Evolutionary conservation across 2,113 vertebrate species (phyloP), one percentile per base, ranked within the genome.

Genomic region (Saccopteryx bilineata): DNA sequence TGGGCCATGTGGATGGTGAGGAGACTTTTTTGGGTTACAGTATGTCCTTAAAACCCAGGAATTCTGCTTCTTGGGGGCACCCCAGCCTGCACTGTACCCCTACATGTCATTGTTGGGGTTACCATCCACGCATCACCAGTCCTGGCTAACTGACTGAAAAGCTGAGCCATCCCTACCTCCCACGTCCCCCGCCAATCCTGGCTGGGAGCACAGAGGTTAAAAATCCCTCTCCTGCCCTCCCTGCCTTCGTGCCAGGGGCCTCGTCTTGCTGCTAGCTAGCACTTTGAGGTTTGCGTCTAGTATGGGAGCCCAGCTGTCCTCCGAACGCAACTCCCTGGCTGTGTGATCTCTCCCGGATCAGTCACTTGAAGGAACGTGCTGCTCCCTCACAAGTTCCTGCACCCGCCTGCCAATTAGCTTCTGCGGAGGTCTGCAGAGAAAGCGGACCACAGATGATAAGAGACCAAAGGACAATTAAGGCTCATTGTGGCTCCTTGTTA

Each of bases 371-470:
- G 2, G 50, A 61, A 4, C 0, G 0, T 7, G 28, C 39, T 0
- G 58, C 78, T 28, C 23, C 74, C 74, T 31, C 0, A 0, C 0
- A 1, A 11, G 48, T 6, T n/a, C 31, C 82, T 0, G 1, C 5
- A 0, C 39, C 50, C 0, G 0, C 79, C 74, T 11, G 83, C 96
- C 94, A 74, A n/a, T 89, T 56, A 93, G 86, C 78, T 5, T 13
- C 21, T 1, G 0, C 1, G 0, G 7, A 28, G n/a, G 87, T 28
- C 74, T 17, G 52, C 9, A 0, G 54, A 13, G 69, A 48, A 14
- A 46, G n/a, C 0, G 1, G 48, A 6, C 48, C 18, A 1, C 6
- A 8, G 15, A 3, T 17, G 71, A 84, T 31, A 1, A 63, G 87
- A 90, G 84, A n/a, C 87, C 0, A 0, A 75, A 3, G 79, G 56